Evolutionary conservation across 2,113 vertebrate species (phyloP), one percentile per base, ranked within the genome.

Genomic region (Tragelaphus scriptus): DNA sequence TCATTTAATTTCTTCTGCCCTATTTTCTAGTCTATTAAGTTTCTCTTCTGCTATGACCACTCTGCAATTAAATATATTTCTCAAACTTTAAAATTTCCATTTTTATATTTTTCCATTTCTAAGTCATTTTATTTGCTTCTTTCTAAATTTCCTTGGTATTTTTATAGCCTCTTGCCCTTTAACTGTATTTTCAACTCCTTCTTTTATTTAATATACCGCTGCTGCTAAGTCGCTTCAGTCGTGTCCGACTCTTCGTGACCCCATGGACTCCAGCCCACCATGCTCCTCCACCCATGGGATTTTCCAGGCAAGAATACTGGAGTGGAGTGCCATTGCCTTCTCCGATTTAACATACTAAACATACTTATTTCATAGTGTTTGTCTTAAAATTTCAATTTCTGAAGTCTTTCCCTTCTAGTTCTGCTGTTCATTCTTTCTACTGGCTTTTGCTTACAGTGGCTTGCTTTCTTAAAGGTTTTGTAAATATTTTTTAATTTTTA

Each of bases 21-120:
- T 89, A 19, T 88, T 91, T 95, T 55, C 53, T 88, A 65, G 14
- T 44, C 93, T 91, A 58, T 80, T 93, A 93, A 91, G 68, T 82
- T 49, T 68, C 15, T 96, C 61, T 75, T 85, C 79, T 49, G 26
- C 77, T 82, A 1, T 82, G 23, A 63, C 15, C 15, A 80, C n/a
- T 79, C 55, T 65, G 4, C 7, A 32, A 6, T 59, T 85, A 90
- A 59, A 90, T 19, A 3, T 44, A 85, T 26, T 80, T 2, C 49
- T 5, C 93, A n/a, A 61, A 26, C 12, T 95, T 80, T 85, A 44
- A 90, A 91, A 95, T 85, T 88, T 89, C 10, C 12, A 65, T 65
- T 85, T 77, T 71, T 80, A 56, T 65, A 84, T 79, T 90, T 81
- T 63, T 44, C n/a, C 13, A 80, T 91, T 91, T 97, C 36, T 75